Conservation (phyloP, 2,797 vertebrate species). For the Lithobates pipiens region DNA sequence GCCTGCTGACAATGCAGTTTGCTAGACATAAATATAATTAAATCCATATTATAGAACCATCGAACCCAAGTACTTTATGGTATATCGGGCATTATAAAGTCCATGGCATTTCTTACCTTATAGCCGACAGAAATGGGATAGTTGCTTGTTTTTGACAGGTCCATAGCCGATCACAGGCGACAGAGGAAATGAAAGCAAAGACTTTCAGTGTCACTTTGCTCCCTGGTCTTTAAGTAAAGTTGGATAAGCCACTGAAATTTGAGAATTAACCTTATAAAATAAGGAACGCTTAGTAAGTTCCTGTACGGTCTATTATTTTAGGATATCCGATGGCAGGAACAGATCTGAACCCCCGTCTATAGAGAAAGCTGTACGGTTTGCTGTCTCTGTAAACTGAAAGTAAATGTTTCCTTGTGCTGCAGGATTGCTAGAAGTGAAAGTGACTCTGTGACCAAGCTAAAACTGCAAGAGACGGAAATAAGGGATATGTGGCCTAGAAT, state of each 20-base stretch:
- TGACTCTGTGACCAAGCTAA: background rate
- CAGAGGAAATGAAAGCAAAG: background rate
- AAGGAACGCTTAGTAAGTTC: background rate
- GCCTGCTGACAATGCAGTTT: background rate
- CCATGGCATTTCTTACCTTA: background rate
- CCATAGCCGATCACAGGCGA: background rate
- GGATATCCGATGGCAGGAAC: background rate
- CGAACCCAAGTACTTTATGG: background rate
- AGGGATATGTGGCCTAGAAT: background rate
- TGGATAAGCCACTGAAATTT: background rate
- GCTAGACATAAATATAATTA: background rate
- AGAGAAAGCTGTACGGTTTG: background rate
- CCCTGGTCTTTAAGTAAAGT: background rate
- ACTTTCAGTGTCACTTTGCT: background rate
- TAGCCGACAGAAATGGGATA: background rate
- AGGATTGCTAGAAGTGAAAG: background rate
- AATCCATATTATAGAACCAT: background rate
- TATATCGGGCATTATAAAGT: background rate
- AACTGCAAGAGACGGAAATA: background rate
- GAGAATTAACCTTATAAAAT: background rate
- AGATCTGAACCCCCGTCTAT: background rate
- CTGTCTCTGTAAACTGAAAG: background rate
- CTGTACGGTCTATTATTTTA: background rate
- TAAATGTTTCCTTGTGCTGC: background rate
- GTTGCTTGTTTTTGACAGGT: background rate